Conservation (phyloP, 2,113 vertebrate species). For the Platichthys flesus region DNA sequence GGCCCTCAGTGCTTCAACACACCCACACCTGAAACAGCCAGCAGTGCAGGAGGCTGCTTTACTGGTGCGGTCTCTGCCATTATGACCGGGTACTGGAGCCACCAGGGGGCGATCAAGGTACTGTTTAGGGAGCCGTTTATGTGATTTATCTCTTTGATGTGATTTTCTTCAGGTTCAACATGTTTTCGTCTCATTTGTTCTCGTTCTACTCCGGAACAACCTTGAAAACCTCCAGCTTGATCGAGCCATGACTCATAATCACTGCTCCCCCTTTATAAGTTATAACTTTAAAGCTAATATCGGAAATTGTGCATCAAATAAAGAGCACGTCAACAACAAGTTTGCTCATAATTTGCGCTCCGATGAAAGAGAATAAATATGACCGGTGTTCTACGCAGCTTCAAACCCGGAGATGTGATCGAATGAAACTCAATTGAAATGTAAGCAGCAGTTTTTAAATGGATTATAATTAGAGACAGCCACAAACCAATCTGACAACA, state of each 20-base stretch:
- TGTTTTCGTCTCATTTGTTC: conserved; percentile 3
- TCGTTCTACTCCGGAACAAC: neutral
- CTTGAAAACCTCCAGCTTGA: conserved; percentile 8
- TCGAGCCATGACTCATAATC: neutral
- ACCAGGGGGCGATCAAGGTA: neutral
- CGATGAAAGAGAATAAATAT: conserved; percentile 26
- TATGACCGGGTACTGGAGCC: no score
- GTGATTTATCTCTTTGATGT: conserved; percentile 21
- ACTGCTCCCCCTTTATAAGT: no score
- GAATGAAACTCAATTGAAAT: conserved; percentile 45
- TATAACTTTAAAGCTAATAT: no score
- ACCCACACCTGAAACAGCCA: no score
- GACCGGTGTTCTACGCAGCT: neutral
- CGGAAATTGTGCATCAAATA: neutral
- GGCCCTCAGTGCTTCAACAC: no score
- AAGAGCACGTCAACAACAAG: neutral
- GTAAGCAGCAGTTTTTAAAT: conserved; percentile 51
- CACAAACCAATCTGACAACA: conserved; percentile 62
- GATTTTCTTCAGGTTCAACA: neutral
- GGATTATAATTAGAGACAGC: conserved; percentile 65
- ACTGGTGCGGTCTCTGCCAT: no score
- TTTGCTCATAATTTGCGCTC: neutral
- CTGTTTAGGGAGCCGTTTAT: neutral
- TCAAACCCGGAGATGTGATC: conserved; percentile 28
- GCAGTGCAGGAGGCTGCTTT: no score